Base-by-base conservation (phyloP, 1,140 invertebrate genomes). In the Marisa cornuarietis region DNA sequence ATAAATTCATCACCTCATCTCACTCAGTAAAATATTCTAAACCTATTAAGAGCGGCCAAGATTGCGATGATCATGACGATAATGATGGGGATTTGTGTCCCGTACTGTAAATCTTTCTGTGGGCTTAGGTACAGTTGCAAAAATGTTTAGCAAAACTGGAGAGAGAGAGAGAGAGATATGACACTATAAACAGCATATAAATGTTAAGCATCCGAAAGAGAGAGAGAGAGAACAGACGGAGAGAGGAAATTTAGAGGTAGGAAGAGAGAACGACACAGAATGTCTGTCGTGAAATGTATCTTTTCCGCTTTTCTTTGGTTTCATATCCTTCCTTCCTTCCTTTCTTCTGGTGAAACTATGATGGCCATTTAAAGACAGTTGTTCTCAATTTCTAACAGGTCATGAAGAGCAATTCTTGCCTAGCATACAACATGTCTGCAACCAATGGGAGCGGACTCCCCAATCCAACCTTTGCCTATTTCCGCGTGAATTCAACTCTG, bases 381-480 rank as follows among this genome's bases (percentile, higher is more conserved):
- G 4, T 58, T 14, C 0, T 58, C 54, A 3, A 58, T 68, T 68
- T 42, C 31, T 42, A 42, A n/a, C 65, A 68, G 65, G 22, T 24
- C 18, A 51, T 1, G 3, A 81, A 81, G 63, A 65, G 68, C 22
- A 31, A 42, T 10, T 22, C 42, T 0, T 61, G 73, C 76, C 22
- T 73, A 71, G 11, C 31, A 31, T 18, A 69, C 58, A 31, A 63
- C 75, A 66, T 74, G 2, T 80, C 83, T 51, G 71, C 82, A 18
- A 78, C 80, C 58, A 81, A 72, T 11, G 18, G 81, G 9, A 63
- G 72, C 14, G 66, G 79, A 9, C 72, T 72, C 10, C 66, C n/a
- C 0, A 58, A 80, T 62, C 62, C 58, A 74, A 77, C 42, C 9
- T 71, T 86, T 22, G 83, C 83, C 71, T 88, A 85, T 76, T 87